These are phyloP conservation scores for Hipposideros larvatus DNA, from an alignment of 2,797 vertebrate genomes.

Conservation along the genomic window DNA sequence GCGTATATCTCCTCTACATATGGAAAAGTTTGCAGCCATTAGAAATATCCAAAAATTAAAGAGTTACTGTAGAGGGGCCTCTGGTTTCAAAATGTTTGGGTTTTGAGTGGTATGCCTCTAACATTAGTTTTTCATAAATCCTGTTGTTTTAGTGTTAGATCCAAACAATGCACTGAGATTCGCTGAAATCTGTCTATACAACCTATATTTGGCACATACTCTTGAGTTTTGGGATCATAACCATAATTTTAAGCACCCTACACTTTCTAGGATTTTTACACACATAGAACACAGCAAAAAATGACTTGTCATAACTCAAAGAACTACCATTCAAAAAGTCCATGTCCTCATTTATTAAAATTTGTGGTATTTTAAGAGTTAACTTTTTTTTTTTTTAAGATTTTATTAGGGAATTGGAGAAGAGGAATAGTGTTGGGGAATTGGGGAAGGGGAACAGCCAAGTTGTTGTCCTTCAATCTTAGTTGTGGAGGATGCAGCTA, in stretches of 20 bases:
- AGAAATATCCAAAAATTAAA: not conserved
- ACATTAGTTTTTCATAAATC: not conserved
- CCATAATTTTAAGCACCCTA: conserved; percentile 5
- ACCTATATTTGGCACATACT: not conserved
- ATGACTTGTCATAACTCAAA: not conserved
- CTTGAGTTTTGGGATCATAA: not conserved
- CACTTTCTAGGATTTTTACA: conserved; percentile 27
- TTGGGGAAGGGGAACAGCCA: no score
- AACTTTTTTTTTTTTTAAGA: not conserved
- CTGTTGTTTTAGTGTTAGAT: conserved; percentile 24
- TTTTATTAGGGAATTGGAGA: no score
- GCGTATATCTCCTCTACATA: not conserved
- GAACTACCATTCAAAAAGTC: not conserved
- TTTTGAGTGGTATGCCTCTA: not conserved
- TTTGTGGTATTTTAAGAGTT: conserved; percentile 49
- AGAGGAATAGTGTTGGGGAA: no score
- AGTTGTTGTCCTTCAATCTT: no score
- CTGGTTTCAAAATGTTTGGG: not conserved
- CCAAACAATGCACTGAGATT: not conserved
- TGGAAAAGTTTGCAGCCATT: not conserved
- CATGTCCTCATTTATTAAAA: not conserved
- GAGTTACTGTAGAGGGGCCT: not conserved
- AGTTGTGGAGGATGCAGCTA: no score
- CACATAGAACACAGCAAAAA: not conserved
- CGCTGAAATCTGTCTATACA: not conserved